Percentiles rank a stretch among this genome's conserved stretches.
Conservation (phyloP, 2,113 vertebrate genomes). For the Gulo gulo region DNA sequence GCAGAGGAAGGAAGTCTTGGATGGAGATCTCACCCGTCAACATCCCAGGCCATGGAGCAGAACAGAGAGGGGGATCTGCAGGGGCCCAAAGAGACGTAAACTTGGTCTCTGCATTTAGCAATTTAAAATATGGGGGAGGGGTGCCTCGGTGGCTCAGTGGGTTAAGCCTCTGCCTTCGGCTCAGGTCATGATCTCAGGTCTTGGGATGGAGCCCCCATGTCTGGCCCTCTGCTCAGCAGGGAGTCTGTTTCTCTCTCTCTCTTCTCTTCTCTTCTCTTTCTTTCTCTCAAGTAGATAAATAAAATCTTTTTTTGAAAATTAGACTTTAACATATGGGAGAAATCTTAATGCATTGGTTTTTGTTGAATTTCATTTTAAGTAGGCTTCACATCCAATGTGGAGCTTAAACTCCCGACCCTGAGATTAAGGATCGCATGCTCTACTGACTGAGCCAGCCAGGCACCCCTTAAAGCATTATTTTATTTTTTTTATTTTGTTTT, state of each 20-base stretch:
- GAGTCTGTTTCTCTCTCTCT: background rate
- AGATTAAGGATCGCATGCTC: background rate
- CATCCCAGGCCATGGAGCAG: background rate
- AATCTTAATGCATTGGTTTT: background rate
- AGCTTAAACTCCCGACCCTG: background rate
- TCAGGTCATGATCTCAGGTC: background rate
- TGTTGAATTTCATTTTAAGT: background rate
- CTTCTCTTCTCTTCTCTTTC: background rate
- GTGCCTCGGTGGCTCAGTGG: background rate
- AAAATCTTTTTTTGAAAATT: too few species aligned
- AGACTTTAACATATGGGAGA: background rate
- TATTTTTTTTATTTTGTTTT: background rate
- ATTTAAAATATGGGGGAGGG: background rate
- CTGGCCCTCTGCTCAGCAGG: background rate
- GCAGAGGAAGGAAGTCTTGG: background rate
- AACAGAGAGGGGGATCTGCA: background rate
- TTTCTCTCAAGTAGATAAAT: too few species aligned
- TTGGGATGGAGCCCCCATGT: background rate
- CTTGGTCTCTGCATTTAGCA: background rate
- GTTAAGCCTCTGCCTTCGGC: too few species aligned
- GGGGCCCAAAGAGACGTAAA: background rate
- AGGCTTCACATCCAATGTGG: background rate
- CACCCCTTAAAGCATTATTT: background rate
- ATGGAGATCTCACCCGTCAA: background rate
- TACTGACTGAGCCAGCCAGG: background rate